These are phyloP conservation scores for Amblyraja radiata DNA, from an alignment of 2,797 vertebrate genomes.

Conservation along the genomic window DNA sequence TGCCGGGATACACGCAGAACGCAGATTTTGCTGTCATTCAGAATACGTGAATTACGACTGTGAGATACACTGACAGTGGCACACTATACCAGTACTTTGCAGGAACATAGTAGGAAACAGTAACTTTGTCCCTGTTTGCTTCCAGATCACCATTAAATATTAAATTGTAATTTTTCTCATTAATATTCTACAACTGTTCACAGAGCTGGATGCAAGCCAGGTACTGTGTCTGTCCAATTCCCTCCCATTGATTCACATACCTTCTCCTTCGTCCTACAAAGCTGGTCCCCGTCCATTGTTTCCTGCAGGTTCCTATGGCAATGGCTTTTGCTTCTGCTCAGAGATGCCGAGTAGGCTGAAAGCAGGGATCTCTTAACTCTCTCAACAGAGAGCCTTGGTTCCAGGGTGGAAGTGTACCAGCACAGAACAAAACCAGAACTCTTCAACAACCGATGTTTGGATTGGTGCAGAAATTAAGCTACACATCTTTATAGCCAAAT, in stretches of 20 bases:
- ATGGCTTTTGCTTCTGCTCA: not conserved
- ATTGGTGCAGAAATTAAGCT: not conserved
- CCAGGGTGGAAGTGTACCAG: slow-evolving; percentile 1
- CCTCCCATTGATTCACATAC: not conserved
- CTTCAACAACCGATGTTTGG: not conserved
- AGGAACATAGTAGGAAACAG: not conserved
- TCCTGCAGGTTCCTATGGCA: slow-evolving; percentile 27
- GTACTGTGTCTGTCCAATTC: not conserved
- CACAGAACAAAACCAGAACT: slow-evolving; percentile 8
- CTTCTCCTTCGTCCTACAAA: not conserved
- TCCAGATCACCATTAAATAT: not conserved
- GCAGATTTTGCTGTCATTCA: too few species aligned
- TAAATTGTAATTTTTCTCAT: not conserved
- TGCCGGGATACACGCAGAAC: too few species aligned
- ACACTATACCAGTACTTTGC: not conserved
- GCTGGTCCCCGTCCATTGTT: slow-evolving; percentile 33
- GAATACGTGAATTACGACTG: not conserved
- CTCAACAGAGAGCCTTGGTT: not conserved
- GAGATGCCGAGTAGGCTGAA: not conserved
- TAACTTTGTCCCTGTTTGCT: not conserved
- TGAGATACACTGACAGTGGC: not conserved
- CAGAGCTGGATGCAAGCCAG: not conserved
- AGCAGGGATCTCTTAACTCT: not conserved
- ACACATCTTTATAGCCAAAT: slow-evolving; percentile 8
- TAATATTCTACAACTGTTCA: not conserved